Conservation (phyloP, 92 coral and sea anemone species). For the Epizoanthus ramosus region DNA sequence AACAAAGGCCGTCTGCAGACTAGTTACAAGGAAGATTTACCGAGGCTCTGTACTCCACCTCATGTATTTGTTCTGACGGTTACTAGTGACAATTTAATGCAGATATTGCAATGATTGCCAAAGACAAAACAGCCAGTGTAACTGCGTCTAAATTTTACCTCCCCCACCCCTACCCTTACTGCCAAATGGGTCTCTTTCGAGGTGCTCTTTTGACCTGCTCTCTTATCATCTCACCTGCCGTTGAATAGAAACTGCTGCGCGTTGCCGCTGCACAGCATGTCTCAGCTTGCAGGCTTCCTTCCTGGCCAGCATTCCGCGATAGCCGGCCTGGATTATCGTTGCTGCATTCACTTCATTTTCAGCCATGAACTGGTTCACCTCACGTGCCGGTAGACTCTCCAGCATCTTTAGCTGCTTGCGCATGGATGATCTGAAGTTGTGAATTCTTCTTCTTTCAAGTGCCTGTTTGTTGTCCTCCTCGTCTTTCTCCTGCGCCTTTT, state of each 20-base stretch:
- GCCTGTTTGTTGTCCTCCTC: constrained; percentile 59
- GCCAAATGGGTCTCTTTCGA: too few relatives aligned
- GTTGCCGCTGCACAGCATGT: constrained; percentile 48
- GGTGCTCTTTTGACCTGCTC: too few relatives aligned
- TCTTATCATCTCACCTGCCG: constrained; percentile 66
- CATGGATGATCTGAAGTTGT: constrained; percentile 83
- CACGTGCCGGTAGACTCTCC: constrained; percentile 91
- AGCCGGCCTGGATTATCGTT: constrained; percentile 91
- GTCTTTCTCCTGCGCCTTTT: constrained; percentile 60
- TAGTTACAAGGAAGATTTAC: too few relatives aligned
- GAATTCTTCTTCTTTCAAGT: constrained; percentile 73
- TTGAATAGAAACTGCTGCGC: constrained; percentile 85
- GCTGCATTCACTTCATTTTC: constrained; percentile 90
- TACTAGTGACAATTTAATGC: too few relatives aligned
- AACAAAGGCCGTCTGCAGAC: too few relatives aligned
- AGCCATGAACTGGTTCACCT: constrained; percentile 78
- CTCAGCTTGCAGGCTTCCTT: constrained; percentile 42
- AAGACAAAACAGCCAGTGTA: too few relatives aligned
- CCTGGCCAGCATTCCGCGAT: constrained; percentile 82
- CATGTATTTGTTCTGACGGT: too few relatives aligned
- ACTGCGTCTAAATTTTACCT: too few relatives aligned
- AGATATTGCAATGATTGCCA: too few relatives aligned
- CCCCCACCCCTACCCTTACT: too few relatives aligned
- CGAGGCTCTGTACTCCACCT: too few relatives aligned
- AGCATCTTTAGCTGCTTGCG: constrained; percentile 85